These are phyloP conservation scores for Aphelinus certus DNA, from an alignment of 1,140 invertebrate species.

Conservation along the genomic window DNA sequence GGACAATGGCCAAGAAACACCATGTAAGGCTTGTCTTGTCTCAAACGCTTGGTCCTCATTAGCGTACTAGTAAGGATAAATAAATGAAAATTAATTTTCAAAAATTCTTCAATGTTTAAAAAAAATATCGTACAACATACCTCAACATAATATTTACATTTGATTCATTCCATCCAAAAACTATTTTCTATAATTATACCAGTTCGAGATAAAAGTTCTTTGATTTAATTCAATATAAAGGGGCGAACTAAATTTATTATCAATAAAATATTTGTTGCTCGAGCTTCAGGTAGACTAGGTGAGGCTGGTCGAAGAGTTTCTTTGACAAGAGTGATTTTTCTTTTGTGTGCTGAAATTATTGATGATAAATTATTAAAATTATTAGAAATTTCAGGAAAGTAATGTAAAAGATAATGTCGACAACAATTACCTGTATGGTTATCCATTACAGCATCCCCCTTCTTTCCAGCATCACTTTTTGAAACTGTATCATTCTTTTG, in stretches of 20 bases:
- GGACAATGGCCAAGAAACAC: conserved; percentile 91
- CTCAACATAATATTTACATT: conserved; percentile 93
- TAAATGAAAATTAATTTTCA: not conserved
- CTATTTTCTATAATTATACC: conserved; percentile 87
- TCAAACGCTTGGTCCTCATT: conserved; percentile 83
- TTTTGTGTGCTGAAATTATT: conserved; percentile 50
- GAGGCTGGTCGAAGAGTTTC: conserved; percentile 71
- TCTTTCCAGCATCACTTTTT: conserved; percentile 52
- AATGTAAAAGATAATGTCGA: conserved; percentile 1
- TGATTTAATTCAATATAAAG: conserved; percentile 91
- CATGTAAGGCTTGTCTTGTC: conserved; percentile 91
- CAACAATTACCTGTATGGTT: conserved; percentile 59
- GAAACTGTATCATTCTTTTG: conserved; percentile 47
- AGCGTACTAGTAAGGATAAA: conserved; percentile 68
- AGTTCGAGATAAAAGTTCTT: conserved; percentile 89
- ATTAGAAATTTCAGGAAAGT: conserved; percentile 8
- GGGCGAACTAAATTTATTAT: conserved; percentile 94
- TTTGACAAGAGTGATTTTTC: conserved; percentile 79
- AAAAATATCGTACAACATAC: conserved; percentile 54
- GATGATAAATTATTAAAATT: not conserved
- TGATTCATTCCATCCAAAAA: conserved; percentile 99
- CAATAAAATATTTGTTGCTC: conserved; percentile 81
- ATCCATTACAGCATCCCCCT: conserved; percentile 52
- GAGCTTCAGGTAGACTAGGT: conserved; percentile 81
- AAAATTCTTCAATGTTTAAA: too few species aligned